Conservation (phyloP, 2,113 vertebrate species). For the Uria aalge region DNA sequence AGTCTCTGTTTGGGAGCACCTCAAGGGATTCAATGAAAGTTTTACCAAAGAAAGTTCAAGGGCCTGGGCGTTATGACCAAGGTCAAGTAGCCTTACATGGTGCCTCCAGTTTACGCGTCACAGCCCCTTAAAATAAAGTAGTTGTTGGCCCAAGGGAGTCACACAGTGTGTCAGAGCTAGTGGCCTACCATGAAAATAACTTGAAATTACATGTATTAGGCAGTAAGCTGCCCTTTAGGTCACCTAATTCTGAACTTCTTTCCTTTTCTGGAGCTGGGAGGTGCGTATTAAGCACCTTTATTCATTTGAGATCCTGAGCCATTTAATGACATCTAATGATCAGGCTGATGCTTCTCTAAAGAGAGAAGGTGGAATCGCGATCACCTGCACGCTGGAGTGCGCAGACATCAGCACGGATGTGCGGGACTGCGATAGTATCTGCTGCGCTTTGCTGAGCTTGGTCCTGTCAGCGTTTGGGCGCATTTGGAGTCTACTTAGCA, state of each 20-base stretch:
- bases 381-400: fast-evolving
- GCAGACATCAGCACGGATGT: fast-evolving
- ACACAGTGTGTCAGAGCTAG: neutral
- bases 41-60: neutral
- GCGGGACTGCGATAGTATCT: neutral
- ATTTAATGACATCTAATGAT: fast-evolving
- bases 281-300: too few species aligned
- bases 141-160: neutral
- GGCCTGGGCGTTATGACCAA: too few species aligned
- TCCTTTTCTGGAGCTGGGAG: neutral
- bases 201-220: too few species aligned
- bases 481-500: fast-evolving
- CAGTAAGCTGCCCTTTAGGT: neutral
- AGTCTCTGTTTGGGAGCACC: neutral
- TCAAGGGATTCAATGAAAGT: neutral
- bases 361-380: neutral
- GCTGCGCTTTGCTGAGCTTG: neutral
- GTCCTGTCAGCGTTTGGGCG: neutral
- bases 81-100: neutral
- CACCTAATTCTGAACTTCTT: neutral
- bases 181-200: neutral
- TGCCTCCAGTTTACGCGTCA: neutral
- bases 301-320: neutral
- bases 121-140: neutral
- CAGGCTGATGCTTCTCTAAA: neutral